phyloP scores from a whole-genome alignment of 2,888 invertebrate genomes.

The Plagodis dolabraria region DNA sequence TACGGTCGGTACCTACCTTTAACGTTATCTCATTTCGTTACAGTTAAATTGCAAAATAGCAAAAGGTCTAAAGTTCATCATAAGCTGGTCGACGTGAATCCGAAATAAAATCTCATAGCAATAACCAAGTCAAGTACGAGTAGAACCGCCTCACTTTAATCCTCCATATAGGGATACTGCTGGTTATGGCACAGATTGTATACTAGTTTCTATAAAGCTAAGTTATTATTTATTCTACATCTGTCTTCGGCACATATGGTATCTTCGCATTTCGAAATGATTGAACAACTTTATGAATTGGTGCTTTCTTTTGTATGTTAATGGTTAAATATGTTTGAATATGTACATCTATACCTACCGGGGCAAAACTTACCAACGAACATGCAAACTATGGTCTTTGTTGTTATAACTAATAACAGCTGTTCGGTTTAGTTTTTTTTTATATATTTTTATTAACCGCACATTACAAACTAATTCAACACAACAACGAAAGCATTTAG shows the following conservation, averaged over 20 bases:
- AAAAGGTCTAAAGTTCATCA: constrained; percentile 28
- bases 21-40: too few species aligned
- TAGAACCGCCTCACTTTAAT: constrained; percentile 33
- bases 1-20: too few species aligned
- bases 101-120: constrained; percentile 23
- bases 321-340: too few species aligned
- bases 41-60: background rate
- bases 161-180: constrained; percentile 28
- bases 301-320: background rate
- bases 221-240: background rate
- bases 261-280: constrained; percentile 12
- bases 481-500: too few species aligned
- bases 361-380: too few species aligned
- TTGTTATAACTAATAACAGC: too few species aligned
- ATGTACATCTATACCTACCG: too few species aligned
- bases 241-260: constrained; percentile 2
- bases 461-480: too few species aligned
- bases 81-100: constrained; percentile 34
- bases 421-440: too few species aligned
- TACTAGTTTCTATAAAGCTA: too few species aligned
- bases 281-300: constrained; percentile 1
- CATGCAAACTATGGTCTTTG: too few species aligned
- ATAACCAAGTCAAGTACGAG: constrained; percentile 7
- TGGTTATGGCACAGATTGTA: background rate
- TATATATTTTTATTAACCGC: too few species aligned